phyloP scores from a whole-genome alignment of 1,140 invertebrate genomes.

The Drosophila ogumai region DNA sequence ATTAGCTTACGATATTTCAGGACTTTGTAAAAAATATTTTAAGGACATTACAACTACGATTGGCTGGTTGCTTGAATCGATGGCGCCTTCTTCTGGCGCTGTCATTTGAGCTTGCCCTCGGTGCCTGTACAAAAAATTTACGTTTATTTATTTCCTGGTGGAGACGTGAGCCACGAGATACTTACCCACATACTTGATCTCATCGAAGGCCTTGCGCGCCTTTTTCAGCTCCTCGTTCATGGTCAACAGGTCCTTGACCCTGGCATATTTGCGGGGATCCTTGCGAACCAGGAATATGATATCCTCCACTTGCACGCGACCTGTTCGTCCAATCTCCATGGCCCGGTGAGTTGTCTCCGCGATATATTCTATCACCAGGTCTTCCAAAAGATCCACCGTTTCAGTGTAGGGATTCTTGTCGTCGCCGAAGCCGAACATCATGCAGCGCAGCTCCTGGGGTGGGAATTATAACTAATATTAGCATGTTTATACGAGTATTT shows the following conservation, averaged over 20 bases:
- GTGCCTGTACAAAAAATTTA: conserved; percentile 50
- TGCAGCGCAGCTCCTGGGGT: conserved; percentile 93
- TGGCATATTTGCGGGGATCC: conserved; percentile 98
- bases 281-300: conserved; percentile 99
- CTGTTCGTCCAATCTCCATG: conserved; percentile 98
- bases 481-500: neutral
- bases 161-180: neutral
- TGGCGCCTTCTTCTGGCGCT: conserved; percentile 47
- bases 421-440: conserved; percentile 99
- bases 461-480: neutral
- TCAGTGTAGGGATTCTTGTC: conserved; percentile 99
- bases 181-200: conserved; percentile 95
- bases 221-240: conserved; percentile 99
- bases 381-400: conserved; percentile 98
- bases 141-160: neutral
- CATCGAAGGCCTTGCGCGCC: conserved; percentile 99
- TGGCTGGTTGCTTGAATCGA: conserved; percentile 6
- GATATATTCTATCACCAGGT: conserved; percentile 99
- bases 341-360: conserved; percentile 97
- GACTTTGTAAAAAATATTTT: conserved; percentile 24
- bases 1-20: conserved; percentile 25
- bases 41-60: conserved; percentile 30
- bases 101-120: conserved; percentile 83
- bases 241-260: conserved; percentile 98
- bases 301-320: conserved; percentile 98